Conservation (phyloP, 2,797 vertebrate species). For the Nasua narica region DNA sequence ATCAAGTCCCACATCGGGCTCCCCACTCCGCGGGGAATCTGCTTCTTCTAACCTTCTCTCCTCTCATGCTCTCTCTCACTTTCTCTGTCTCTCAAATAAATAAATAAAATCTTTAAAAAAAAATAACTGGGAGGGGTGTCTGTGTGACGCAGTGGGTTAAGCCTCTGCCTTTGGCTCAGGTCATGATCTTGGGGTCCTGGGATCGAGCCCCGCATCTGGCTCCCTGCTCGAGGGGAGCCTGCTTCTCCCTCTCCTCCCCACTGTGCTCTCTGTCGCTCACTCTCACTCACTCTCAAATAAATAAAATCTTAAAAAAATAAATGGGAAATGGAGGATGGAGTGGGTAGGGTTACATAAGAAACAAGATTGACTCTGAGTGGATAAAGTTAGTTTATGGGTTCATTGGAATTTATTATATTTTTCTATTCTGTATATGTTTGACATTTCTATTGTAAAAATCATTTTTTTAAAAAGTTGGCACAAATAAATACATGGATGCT, state of each 20-base stretch:
- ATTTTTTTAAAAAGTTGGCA: background rate
- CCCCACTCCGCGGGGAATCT: background rate
- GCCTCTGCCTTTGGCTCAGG: background rate
- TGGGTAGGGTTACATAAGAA: background rate
- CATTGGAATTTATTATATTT: background rate
- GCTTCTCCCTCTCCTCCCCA: background rate
- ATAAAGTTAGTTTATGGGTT: background rate
- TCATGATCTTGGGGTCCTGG: background rate
- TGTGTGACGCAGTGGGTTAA: background rate
- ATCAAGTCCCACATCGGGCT: too few relatives aligned
- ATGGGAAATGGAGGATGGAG: background rate
- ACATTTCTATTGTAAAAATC: slow-evolving; percentile 24
- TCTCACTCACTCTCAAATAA: background rate
- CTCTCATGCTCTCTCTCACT: background rate
- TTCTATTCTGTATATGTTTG: slow-evolving; percentile 12
- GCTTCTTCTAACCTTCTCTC: background rate
- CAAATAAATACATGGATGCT: background rate
- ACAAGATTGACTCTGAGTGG: background rate
- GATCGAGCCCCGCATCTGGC: background rate
- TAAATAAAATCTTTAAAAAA: background rate
- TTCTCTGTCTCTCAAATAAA: background rate
- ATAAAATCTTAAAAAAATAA: background rate
- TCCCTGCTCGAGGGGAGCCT: background rate
- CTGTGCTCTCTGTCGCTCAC: background rate
- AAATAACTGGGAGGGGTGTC: background rate